Base-by-base conservation (phyloP, 2,888 invertebrate genomes). In the Dorcus parallelipipedus region DNA sequence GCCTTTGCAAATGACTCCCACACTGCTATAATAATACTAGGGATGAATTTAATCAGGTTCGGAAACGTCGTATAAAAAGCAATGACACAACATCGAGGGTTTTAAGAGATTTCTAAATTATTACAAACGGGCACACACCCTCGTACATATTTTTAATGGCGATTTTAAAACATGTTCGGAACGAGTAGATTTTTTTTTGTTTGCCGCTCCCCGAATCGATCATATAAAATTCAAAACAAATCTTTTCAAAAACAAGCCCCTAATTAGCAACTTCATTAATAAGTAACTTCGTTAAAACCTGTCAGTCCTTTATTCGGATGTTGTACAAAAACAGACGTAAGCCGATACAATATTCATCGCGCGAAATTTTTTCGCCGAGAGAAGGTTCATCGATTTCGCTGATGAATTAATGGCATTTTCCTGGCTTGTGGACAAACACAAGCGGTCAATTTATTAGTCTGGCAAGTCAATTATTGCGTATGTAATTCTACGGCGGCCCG, bases 401-500 rank as follows among this genome's bases (percentile, higher is more conserved):
- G 45, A 45, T 45, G 45, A 23, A 45, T 20, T 45, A 45, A 45
- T 45, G 20, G 45, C 14, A 10, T 45, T 45, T 45, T 45, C 45
- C 45, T 23, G 45, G 45, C 45, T 45, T 48, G 33, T 54, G 59
- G 49, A 60, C 58, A 63, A 61, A 59, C 62, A 67, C 64, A 64
- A 63, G 66, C 63, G 65, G 60, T 65, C 62, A 68, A 66, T 64
- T 68, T 64, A 66, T 66, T 63, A 64, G 58, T 53, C 54, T 49
- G 58, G 63, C 55, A 55, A 62, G 65, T 67, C 70, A 71, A 72
- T 72, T 72, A 71, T 66, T 59, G 60, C 60, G 60, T 61, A 63
- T 65, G 66, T 70, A 68, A 70, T 70, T 71, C 70, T 69, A 70
- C 69, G 67, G 59, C 64, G 65, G 66, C 65, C 63, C 63, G 61